Evolutionary conservation across 2,113 vertebrate species (phyloP).

Genomic region (Channa maculata): DNA sequence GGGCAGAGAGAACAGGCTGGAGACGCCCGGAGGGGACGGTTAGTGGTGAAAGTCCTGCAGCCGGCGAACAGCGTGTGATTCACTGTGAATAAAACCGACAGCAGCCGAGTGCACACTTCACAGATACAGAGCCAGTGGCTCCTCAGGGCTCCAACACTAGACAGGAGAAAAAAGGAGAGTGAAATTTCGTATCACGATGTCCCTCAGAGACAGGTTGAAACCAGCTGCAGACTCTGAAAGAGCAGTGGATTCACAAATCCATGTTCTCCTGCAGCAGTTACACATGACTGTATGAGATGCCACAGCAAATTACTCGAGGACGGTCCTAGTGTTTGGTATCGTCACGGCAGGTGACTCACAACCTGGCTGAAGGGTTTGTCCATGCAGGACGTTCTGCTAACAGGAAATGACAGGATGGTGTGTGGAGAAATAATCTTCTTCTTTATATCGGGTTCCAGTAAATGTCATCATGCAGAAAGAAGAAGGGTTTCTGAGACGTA

Average conservation of each 20-base stretch:
- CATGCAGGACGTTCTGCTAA: background rate
- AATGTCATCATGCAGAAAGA: constrained; percentile 1
- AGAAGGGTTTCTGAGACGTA: background rate
- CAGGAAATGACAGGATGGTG: constrained; percentile 27
- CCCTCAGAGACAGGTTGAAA: no score
- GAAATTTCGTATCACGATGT: no score
- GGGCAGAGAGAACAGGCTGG: background rate
- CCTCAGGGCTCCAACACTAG: no score
- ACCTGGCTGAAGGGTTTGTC: background rate
- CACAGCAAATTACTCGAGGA: no score
- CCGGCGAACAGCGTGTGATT: background rate
- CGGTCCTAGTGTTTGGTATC: background rate
- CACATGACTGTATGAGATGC: background rate
- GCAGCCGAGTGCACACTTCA: background rate
- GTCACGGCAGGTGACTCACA: constrained; percentile 7
- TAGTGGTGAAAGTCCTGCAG: background rate
- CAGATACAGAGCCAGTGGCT: accelerated
- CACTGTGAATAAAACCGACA: background rate
- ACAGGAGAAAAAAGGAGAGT: no score
- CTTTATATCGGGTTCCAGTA: no score
- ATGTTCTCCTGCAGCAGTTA: background rate
- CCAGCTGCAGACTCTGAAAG: no score
- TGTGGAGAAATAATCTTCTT: constrained; percentile 14
- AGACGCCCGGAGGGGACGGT: background rate
- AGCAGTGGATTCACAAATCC: no score